Evolutionary conservation across 2,113 vertebrate genomes (phyloP), one percentile per base, ranked within the genome.

Genomic region (Pyxicephalus adspersus): DNA sequence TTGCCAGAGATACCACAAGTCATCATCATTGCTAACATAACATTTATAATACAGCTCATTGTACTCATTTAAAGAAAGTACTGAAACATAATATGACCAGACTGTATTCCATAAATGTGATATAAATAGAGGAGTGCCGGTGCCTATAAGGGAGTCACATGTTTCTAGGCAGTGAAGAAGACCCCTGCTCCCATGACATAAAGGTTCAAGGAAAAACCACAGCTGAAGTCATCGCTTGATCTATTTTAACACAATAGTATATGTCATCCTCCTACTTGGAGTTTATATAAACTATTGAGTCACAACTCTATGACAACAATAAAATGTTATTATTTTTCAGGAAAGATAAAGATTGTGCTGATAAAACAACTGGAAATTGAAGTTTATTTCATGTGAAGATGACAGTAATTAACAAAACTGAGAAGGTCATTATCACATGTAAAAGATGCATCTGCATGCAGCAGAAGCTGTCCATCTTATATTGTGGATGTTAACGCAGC

Each of bases 161-260:
- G 23, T 25, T 2, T 50, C 26, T 64, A 31, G 22, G 17, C 23
- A 31, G 54, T 34, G 7, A 77, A 28, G 23, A 28, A 63, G 25
- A 19, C 61, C 38, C 20, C 25, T n/a, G 19, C 63, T 77, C 74
- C 74, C 75, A 77, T 6, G 75, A 54, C 61, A 65, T 63, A 55
- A 54, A 77, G 61, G 75, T 64, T 65, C 63, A 77, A 54, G 63
- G 75, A 77, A 77, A 65, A 77, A 65, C 61, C 26, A 52, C 54
- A 55, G 16, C 29, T 31, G 52, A 77, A 28, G 52, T 26, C 19
- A 64, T 52, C 23, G 28, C 25, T 63, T 22, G 13, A 19, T 76
- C 60, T 25, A 1, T 52, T 54, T 77, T 77, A 77, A 18, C 60
- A 65, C 19, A 50, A 29, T 22, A 52, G 61, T 29, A 29, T 65